These are phyloP conservation scores for Venustaconcha ellipsiformis DNA, from an alignment of 1,140 invertebrate species.

Conservation along the genomic window DNA sequence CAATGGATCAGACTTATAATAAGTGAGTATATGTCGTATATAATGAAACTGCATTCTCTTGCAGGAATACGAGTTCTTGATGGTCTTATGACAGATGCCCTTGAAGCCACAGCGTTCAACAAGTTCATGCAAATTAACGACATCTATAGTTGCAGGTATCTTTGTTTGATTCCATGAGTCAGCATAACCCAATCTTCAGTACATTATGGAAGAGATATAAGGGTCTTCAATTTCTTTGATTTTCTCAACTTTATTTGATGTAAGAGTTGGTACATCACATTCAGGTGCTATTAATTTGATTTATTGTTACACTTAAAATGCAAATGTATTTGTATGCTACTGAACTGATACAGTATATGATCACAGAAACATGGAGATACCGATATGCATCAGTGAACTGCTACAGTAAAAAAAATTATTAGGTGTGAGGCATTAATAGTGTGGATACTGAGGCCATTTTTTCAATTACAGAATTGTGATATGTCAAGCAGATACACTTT, in stretches of 20 bases:
- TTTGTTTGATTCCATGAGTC: neutral
- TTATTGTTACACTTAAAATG: no score
- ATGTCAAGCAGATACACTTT: no score
- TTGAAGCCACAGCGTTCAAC: constrained; percentile 69
- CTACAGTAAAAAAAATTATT: no score
- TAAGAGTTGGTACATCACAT: neutral
- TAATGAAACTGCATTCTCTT: neutral
- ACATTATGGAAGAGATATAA: neutral
- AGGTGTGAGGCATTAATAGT: no score
- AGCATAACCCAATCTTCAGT: neutral
- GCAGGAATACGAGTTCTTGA: constrained; percentile 67
- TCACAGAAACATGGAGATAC: no score
- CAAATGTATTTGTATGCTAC: neutral
- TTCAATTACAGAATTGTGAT: no score
- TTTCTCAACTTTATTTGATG: neutral
- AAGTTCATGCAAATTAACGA: constrained; percentile 68
- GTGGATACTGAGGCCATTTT: no score
- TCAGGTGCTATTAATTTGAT: neutral
- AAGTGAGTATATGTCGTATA: no score
- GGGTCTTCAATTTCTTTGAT: neutral
- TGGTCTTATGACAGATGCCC: constrained; percentile 69
- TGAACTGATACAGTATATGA: no score
- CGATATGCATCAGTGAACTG: no score
- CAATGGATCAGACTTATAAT: no score
- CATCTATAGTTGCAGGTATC: constrained; percentile 71